These are phyloP conservation scores for Rhinolophus ferrumequinum DNA, from an alignment of 2,113 vertebrate genomes.

Conservation along the genomic window DNA sequence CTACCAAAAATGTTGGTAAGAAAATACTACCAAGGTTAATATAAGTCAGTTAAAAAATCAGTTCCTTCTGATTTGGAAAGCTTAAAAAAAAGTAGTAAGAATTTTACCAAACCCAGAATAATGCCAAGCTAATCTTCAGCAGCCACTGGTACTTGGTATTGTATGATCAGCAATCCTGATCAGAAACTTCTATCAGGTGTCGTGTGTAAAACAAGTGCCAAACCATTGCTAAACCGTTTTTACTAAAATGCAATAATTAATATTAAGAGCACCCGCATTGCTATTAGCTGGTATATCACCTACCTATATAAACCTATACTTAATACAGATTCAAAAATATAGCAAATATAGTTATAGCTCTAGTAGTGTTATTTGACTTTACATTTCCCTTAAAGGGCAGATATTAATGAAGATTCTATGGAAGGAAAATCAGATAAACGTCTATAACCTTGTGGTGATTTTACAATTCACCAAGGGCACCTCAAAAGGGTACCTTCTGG, in stretches of 20 bases:
- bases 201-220: background rate
- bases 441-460: background rate
- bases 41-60: background rate
- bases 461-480: background rate
- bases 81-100: background rate
- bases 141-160: background rate
- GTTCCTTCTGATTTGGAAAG: slow-evolving; percentile 36
- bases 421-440: background rate
- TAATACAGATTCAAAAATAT: background rate
- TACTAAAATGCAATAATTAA: background rate
- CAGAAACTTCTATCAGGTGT: slow-evolving; percentile 26
- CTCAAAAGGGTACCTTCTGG: background rate
- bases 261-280: background rate
- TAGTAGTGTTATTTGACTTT: slow-evolving; percentile 71
- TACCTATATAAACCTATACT: background rate
- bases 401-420: background rate
- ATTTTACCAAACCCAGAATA: slow-evolving; percentile 3
- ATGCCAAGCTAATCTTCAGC: background rate
- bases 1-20: slow-evolving; percentile 47
- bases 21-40: slow-evolving; percentile 45
- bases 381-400: background rate
- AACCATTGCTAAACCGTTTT: slow-evolving; percentile 18
- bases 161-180: background rate
- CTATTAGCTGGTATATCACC: background rate
- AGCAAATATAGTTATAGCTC: background rate